Evolutionary conservation across 2,888 invertebrate genomes (phyloP), one percentile per base, ranked within the genome.

Genomic region (Xylophagus ater): DNA sequence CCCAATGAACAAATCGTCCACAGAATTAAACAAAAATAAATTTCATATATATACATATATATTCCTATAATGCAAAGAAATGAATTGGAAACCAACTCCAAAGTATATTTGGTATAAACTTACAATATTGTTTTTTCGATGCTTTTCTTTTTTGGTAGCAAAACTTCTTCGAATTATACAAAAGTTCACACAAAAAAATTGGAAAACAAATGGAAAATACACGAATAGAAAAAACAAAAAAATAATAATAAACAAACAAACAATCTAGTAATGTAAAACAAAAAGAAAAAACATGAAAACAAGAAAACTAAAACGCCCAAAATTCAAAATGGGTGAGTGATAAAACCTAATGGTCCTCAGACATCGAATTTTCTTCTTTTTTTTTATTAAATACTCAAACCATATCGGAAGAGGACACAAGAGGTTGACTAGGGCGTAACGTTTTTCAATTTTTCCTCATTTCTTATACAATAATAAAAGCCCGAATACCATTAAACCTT

Each of bases 301-400:
- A 19, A 33, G 33, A 13, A 12, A 33, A 12, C 6, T 5, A n/a
- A 13, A 26, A 10, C 26, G 26, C 2, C 26, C 26, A 12, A 6
- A 26, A 6, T 26, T 26, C 13, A 6, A 6, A n/a, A 12, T 26
- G 6, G 8, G 23, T 9, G 33, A 19, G n/a, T 23, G 33, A 33
- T 33, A 33, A 33, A 33, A 33, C 21, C 23, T 33, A 33, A 33
- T 33, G 33, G 33, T 12, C 13, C 33, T 18, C 6, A 21, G 33
- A 33, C 17, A 33, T 21, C 20, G 20, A 33, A 12, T 19, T 33
- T 31, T 33, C 19, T n/a, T 33, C 20, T 33, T 14, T 18, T 6
- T n/a, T n/a, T n/a, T n/a, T n/a, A n/a, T n/a, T n/a, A n/a, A n/a
- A n/a, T n/a, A n/a, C n/a, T n/a, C n/a, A n/a, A n/a, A n/a, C n/a